Conservation (phyloP, 1,140 invertebrate genomes). For the Chionoecetes opilio region DNA sequence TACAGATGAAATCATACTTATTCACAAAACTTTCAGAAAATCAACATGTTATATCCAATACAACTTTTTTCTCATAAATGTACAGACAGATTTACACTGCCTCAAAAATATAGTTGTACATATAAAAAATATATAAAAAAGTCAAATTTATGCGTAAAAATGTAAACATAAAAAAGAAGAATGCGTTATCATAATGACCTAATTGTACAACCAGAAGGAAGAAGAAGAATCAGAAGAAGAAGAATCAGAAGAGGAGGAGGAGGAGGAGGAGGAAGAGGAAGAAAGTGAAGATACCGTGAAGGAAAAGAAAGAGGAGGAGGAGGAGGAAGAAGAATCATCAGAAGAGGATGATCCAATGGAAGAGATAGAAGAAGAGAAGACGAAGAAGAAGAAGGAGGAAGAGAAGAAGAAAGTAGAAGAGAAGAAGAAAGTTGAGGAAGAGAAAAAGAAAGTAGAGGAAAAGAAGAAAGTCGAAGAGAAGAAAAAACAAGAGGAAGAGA, state of each 20-base stretch:
- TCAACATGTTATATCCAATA: too few relatives aligned
- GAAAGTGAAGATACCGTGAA: conserved; percentile 68
- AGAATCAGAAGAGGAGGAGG: not conserved
- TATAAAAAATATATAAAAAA: too few relatives aligned
- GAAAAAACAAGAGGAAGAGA: not conserved
- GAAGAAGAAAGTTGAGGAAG: not conserved
- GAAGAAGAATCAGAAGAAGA: conserved; percentile 83
- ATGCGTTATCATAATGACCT: not conserved
- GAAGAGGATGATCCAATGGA: not conserved
- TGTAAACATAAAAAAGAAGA: too few relatives aligned
- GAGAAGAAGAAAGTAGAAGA: not conserved
- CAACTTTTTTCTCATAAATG: too few relatives aligned
- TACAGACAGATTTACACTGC: too few relatives aligned
- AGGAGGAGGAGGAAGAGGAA: conserved; percentile 82
- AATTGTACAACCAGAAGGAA: conserved; percentile 69
- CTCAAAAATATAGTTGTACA: too few relatives aligned
- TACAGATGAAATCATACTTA: too few relatives aligned
- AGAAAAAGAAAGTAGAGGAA: too few relatives aligned
- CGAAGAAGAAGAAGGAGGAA: not conserved
- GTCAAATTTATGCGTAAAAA: too few relatives aligned
- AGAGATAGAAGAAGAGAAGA: not conserved
- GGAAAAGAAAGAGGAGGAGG: conserved; percentile 51
- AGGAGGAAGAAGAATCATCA: not conserved
- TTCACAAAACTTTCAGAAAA: too few relatives aligned
- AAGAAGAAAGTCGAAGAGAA: not conserved